Conservation (phyloP, 2,888 invertebrate genomes). For the Diadegma fenestrale region DNA sequence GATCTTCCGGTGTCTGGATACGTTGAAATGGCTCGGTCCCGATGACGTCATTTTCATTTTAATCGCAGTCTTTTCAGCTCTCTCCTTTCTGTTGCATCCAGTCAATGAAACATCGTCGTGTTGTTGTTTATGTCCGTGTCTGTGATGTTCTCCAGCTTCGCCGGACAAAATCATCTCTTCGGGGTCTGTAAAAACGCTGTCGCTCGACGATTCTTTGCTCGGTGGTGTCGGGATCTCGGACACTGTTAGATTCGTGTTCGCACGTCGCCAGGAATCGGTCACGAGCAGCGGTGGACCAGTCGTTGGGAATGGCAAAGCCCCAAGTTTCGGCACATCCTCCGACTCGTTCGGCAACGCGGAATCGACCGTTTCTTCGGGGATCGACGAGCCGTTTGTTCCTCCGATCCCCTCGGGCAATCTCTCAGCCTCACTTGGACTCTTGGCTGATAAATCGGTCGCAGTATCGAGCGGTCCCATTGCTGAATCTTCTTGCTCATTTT, state of each 20-base stretch:
- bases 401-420: constrained; percentile 4
- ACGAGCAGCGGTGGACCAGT: constrained; percentile 79
- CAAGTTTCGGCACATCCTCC: constrained; percentile 69
- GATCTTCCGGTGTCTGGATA: constrained; percentile 88
- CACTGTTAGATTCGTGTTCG: constrained; percentile 78
- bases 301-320: constrained; percentile 70
- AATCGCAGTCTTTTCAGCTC: constrained; percentile 38
- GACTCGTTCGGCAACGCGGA: constrained; percentile 28
- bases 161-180: constrained; percentile 78
- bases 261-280: constrained; percentile 84
- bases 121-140: constrained; percentile 51
- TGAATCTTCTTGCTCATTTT: constrained; percentile 30
- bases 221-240: constrained; percentile 83
- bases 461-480: neutral
- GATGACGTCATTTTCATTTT: constrained; percentile 46
- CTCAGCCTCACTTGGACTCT: constrained; percentile 23
- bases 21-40: constrained; percentile 84
- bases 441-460: neutral
- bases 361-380: constrained; percentile 25
- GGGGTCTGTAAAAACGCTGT: constrained; percentile 92
- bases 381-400: constrained; percentile 30
- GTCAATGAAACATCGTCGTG: constrained; percentile 56
- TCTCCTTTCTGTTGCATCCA: constrained; percentile 56
- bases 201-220: constrained; percentile 88
- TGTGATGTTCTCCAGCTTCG: constrained; percentile 72